A percentile compares a stretch with the other conserved stretches of the same genome.
These are phyloP conservation scores for Brachionus sp. DNA, from an alignment of 1,140 invertebrate genomes.

Conservation along the genomic window DNA sequence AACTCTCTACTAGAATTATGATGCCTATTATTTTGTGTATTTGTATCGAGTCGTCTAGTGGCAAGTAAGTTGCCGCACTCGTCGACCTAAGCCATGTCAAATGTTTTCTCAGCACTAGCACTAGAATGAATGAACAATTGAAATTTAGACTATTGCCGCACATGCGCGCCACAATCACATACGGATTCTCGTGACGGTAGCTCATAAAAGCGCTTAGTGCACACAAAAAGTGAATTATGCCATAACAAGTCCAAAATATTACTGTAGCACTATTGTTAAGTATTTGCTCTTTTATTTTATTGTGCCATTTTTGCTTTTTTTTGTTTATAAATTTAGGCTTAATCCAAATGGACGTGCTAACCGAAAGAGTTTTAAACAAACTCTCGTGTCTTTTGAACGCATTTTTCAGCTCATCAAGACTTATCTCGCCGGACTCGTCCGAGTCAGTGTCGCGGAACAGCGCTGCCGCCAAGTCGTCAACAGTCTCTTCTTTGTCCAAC, in stretches of 20 bases:
- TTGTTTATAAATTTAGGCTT: slow-evolving; percentile 31
- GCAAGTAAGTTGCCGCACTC: slow-evolving; percentile 63
- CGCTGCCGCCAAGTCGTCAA: slow-evolving; percentile 35
- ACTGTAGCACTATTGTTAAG: slow-evolving; percentile 4
- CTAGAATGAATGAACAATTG: slow-evolving; percentile 79
- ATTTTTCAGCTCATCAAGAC: slow-evolving; percentile 5
- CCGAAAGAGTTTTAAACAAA: slow-evolving; percentile 14
- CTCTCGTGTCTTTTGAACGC: slow-evolving; percentile 38
- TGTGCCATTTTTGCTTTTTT: slow-evolving; percentile 43
- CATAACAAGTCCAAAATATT: background rate
- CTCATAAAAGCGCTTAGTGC: slow-evolving; percentile 53
- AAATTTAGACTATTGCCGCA: slow-evolving; percentile 85
- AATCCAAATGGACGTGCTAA: slow-evolving; percentile 23
- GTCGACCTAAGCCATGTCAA: slow-evolving; percentile 72
- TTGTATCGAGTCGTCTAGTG: slow-evolving; percentile 87
- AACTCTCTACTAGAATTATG: slow-evolving; percentile 70
- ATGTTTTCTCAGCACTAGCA: slow-evolving; percentile 75
- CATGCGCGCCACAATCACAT: slow-evolving; percentile 35
- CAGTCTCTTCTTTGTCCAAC: slow-evolving; percentile 33
- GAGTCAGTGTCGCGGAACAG: slow-evolving; percentile 41
- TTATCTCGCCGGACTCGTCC: slow-evolving; percentile 17
- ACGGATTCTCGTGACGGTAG: slow-evolving; percentile 61
- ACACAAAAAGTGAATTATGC: slow-evolving; percentile 4
- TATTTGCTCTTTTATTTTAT: slow-evolving; percentile 31
- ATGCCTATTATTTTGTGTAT: slow-evolving; percentile 84